phyloP scores from a whole-genome alignment of 2,797 vertebrate genomes.

The Chelon labrosus region DNA sequence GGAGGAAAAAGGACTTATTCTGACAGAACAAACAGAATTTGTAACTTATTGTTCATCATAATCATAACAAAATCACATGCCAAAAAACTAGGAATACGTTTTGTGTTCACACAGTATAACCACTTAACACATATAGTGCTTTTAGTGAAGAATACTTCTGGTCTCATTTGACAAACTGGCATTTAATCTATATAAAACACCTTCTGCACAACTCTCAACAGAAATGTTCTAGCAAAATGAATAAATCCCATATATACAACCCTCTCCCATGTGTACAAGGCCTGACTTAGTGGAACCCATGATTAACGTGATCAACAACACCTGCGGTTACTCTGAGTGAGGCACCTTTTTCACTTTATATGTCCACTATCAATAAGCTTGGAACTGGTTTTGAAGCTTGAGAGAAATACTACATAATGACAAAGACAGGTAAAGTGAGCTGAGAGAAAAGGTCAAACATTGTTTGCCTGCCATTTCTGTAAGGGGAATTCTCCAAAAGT shows the following conservation, averaged over 20 bases:
- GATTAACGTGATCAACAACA: not conserved
- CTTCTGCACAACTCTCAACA: not conserved
- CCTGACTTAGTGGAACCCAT: no score
- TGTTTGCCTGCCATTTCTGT: not conserved
- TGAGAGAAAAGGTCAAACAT: not conserved
- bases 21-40: not conserved
- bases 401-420: not conserved
- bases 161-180: not conserved
- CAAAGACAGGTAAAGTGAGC: not conserved
- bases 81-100: no score
- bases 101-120: no score
- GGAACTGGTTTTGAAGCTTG: no score
- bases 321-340: no score
- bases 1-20: not conserved
- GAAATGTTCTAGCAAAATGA: no score
- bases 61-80: not conserved
- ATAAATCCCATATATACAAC: no score
- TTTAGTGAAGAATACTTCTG: not conserved
- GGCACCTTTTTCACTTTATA: no score
- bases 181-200: not conserved
- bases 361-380: no score
- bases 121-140: not conserved
- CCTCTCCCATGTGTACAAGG: no score
- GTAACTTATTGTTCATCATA: not conserved
- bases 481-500: no score